Base-by-base conservation (phyloP, 2,888 invertebrate genomes). In the Tineola bisselliella region DNA sequence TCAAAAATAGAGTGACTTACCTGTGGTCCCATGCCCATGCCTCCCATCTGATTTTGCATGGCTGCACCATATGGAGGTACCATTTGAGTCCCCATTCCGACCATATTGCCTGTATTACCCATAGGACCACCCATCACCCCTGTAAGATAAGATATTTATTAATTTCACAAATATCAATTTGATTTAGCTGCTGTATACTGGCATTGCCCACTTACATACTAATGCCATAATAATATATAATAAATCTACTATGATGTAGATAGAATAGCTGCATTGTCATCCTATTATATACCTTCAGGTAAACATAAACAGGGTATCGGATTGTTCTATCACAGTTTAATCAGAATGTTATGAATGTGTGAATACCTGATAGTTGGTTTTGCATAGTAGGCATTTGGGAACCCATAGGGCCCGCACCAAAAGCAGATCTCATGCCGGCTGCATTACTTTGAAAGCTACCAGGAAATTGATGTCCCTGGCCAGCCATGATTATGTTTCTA, bases 391-490 rank as follows among this genome's bases (percentile, higher is more conserved):
- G 89, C 88, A 92, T 91, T 70, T 90, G 90, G 6, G 74, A 74
- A 43, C 82, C 77, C 87, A 88, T 86, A 0, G 87, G 84, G 1
- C 89, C 89, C 1, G 87, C 86, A 15, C 89, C 91, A 68, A 91
- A 92, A 62, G 91, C 91, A 19, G 88, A 86, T 62, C 92, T 79
- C 90, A 92, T 91, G 1, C 88, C 81, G 13, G 88, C 88, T 62
- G 88, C 84, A 68, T 90, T 91, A 63, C 88, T 90, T 67, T 90
- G 90, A 68, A 92, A 90, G 64, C 91, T 91, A 18, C 90, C 89
- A 65, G 92, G 90, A 69, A 92, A 93, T 70, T 91, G 91, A 73
- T 93, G 92, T 43, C 91, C 91, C 69, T 91, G 91, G 3, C 91
- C 92, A 59, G 92, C 90, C 93, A 93, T 93, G 13, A 12, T 54